Evolutionary conservation across 2,888 invertebrate genomes (phyloP).

Genomic region (Idaea biselata): DNA sequence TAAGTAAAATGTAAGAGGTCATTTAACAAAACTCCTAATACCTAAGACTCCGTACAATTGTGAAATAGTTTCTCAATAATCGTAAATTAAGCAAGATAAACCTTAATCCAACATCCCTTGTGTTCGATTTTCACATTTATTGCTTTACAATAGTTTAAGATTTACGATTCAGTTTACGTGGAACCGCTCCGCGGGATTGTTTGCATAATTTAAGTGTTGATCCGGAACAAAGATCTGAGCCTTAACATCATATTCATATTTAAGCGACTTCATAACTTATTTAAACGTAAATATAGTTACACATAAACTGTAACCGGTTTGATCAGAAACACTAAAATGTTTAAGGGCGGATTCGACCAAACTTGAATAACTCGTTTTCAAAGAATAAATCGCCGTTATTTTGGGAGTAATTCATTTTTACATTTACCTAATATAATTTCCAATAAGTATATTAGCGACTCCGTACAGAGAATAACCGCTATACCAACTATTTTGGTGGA

Average conservation of each 20-base stretch:
- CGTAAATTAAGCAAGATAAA: slow-evolving; percentile 76
- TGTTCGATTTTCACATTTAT: slow-evolving; percentile 74
- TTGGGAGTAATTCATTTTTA: no score
- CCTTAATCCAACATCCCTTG: slow-evolving; percentile 77
- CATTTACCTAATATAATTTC: no score
- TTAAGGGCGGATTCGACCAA: no score
- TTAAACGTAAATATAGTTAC: not conserved
- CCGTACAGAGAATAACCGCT: no score
- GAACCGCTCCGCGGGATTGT: slow-evolving; percentile 53
- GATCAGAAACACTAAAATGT: no score
- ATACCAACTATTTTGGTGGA: no score
- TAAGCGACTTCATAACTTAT: not conserved
- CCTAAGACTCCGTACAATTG: slow-evolving; percentile 25
- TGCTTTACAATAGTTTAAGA: slow-evolving; percentile 75
- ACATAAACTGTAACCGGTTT: not conserved
- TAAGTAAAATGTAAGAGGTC: slow-evolving; percentile 1
- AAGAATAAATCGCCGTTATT: no score
- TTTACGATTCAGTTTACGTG: slow-evolving; percentile 66
- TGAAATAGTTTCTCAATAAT: slow-evolving; percentile 53
- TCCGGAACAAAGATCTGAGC: slow-evolving; percentile 39
- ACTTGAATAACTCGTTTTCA: no score
- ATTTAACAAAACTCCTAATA: slow-evolving; percentile 12
- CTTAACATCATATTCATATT: not conserved
- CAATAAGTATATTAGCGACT: no score
- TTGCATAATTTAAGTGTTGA: slow-evolving; percentile 58